Evolutionary conservation across 2,113 vertebrate species (phyloP).

Genomic region (Callaeas wilsoni): DNA sequence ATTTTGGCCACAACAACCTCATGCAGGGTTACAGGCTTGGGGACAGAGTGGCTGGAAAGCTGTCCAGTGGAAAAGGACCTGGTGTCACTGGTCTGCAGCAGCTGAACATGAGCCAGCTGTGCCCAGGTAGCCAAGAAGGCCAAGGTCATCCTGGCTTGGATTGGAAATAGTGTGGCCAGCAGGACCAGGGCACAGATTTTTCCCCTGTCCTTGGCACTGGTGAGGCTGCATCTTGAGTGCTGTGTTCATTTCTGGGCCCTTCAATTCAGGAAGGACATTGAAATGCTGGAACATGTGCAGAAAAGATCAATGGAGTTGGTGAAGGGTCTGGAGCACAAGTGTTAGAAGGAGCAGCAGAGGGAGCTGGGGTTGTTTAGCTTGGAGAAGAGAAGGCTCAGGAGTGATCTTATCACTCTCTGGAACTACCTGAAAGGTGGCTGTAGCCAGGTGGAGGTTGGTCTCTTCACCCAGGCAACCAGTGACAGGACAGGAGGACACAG

Average conservation of each 20-base stretch:
- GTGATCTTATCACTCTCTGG: neutral
- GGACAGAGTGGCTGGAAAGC: neutral
- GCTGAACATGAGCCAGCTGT: neutral
- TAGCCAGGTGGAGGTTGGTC: neutral
- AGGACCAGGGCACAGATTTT: neutral
- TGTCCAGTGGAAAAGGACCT: neutral
- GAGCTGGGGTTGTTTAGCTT: neutral
- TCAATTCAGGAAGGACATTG: neutral
- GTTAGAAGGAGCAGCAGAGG: neutral
- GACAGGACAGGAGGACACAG: neutral
- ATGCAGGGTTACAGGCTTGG: neutral
- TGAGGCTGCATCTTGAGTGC: neutral
- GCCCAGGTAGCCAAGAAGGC: neutral
- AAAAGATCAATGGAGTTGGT: neutral
- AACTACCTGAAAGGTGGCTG: neutral
- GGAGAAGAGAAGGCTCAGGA: neutral
- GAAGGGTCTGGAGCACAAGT: neutral
- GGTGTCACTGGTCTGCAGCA: neutral
- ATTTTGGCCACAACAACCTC: neutral
- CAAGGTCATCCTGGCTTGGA: neutral
- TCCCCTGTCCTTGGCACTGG: too few species aligned
- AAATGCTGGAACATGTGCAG: neutral
- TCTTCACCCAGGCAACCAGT: neutral
- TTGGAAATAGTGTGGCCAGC: neutral
- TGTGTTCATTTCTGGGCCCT: neutral